Conservation (phyloP, 2,888 invertebrate genomes). For the Mamestra brassicae region DNA sequence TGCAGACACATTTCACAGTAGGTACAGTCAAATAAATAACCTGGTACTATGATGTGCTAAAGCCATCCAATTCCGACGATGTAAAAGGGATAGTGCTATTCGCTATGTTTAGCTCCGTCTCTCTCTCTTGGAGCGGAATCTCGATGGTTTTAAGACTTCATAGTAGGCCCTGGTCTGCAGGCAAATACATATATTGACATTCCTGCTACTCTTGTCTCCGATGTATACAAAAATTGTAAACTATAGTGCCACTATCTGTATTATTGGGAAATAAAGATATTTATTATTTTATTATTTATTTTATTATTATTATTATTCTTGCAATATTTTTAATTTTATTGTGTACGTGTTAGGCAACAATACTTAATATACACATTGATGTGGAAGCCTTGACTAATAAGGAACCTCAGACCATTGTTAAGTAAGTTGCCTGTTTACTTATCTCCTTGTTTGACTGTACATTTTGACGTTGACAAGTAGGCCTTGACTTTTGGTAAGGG, state of each 20-base stretch:
- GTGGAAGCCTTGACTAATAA: not conserved
- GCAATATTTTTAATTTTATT: not conserved
- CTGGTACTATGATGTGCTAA: not conserved
- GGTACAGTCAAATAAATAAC: slow-evolving; percentile 16
- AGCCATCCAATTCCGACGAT: too few species aligned
- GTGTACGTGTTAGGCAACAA: not conserved
- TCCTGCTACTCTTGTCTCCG: too few species aligned
- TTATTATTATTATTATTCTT: too few species aligned
- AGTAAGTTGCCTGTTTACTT: not conserved
- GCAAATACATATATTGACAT: not conserved
- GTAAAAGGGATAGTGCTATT: too few species aligned
- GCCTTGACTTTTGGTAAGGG: slow-evolving; percentile 44
- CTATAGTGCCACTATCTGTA: too few species aligned
- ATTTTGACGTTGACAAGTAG: slow-evolving; percentile 59
- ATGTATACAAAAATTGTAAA: too few species aligned
- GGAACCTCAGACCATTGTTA: not conserved
- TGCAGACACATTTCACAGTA: slow-evolving; percentile 55
- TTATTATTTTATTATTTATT: too few species aligned
- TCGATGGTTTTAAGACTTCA: too few species aligned
- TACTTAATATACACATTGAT: not conserved
- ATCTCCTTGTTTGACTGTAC: slow-evolving; percentile 12
- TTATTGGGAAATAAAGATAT: too few species aligned
- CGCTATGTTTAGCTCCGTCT: too few species aligned
- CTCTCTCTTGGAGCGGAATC: too few species aligned
- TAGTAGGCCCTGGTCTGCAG: not conserved